Evolutionary conservation across 2,113 vertebrate genomes (phyloP).

Genomic region (Sebastes schlegelii): DNA sequence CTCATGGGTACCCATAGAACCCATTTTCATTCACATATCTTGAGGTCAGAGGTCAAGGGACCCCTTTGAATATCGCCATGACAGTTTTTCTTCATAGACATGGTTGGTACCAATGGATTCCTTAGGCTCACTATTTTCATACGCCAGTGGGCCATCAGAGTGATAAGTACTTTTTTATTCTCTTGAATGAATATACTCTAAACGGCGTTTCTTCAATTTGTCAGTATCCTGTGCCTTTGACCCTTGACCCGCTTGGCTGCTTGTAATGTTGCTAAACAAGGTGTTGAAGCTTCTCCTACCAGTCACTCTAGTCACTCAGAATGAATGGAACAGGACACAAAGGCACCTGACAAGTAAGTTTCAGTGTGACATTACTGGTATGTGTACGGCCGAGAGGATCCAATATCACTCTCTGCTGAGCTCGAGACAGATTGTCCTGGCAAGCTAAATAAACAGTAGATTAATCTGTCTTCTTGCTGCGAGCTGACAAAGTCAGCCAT

Average conservation of each 20-base stretch:
- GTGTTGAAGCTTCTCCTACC: conserved; percentile 33
- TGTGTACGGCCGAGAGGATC: conserved; percentile 60
- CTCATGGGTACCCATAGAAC: no score
- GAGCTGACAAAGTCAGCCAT: conserved; percentile 66
- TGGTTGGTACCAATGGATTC: no score
- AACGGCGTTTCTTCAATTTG: neutral
- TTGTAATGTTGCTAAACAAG: conserved; percentile 65
- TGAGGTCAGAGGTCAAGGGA: no score
- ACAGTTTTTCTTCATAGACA: no score
- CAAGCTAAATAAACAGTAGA: conserved; percentile 74
- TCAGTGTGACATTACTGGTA: conserved; percentile 71
- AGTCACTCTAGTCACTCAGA: conserved; percentile 36
- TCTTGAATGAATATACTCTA: neutral
- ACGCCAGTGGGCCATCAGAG: no score
- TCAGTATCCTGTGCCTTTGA: conserved; percentile 35
- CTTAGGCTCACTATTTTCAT: no score
- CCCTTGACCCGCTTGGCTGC: conserved; percentile 50
- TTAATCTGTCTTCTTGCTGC: conserved; percentile 69
- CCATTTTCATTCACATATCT: no score
- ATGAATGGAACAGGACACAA: conserved; percentile 66
- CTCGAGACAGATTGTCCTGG: conserved; percentile 62
- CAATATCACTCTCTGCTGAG: conserved; percentile 59
- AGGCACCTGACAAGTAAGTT: conserved; percentile 64
- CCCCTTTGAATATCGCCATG: no score
- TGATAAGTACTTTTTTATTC: neutral